Base-by-base conservation (phyloP, 2,113 vertebrate species). In the Malurus cyaneus region DNA sequence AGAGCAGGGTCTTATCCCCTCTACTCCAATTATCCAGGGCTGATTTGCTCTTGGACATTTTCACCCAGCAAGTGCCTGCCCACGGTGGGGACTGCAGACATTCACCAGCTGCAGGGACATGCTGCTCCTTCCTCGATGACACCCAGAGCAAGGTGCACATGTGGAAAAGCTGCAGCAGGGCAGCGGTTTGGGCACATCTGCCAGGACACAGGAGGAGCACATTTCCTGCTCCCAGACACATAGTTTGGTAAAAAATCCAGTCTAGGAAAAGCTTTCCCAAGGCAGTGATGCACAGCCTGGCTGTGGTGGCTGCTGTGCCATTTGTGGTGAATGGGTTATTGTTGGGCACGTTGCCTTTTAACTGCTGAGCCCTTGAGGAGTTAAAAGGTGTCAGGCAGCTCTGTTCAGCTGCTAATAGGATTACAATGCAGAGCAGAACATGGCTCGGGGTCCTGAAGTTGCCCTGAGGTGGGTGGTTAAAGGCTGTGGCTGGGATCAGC, bases 181-280 rank as follows among this genome's bases (percentile, higher is more conserved):
- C 3, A 26, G 61, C 10, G 60, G 41, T 23, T 49, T 49, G 69
- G 70, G 25, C 25, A 49, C 46, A 17, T 31, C 57, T 49, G 57
- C n/a, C 79, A 64, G 77, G 76, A n/a, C 47, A 72, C 15, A 16
- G 1, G 7, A 28, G 41, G 14, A 41, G 56, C 5, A 11, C 19
- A 3, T 44, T 26, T 18, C 39, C 53, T 89, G 57, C 66, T 62
- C 39, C 39, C 70, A 50, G 65, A 26, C 2, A 15, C 28, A 25
- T 0, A 13, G 5, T 49, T 66, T 12, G 18, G 44, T n/a, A 25
- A 44, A 49, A 65, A 36, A 50, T 2, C 29, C 78, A 36, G 21
- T 1, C 0, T 18, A 0, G 2, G 26, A 14, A 42, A 59, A 62
- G 14, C 8, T 80, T 78, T 41, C 47, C 44, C 12, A 2, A 0